Percentiles rank a stretch among this genome's conserved stretches.
Conservation (phyloP, 1,140 invertebrate species). For the Drosophila melanica region DNA sequence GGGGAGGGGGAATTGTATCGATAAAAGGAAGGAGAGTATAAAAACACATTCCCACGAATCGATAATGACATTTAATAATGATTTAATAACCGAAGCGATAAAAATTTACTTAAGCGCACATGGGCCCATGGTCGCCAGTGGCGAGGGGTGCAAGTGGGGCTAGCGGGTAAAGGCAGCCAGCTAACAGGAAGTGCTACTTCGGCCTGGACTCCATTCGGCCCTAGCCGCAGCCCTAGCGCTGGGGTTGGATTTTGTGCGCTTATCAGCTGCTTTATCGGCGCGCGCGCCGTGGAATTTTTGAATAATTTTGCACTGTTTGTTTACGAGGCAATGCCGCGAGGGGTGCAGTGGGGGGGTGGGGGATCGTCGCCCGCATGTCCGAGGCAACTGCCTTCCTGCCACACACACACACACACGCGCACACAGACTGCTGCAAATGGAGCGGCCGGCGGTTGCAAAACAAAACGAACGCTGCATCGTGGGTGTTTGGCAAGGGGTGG, state of each 20-base stretch:
- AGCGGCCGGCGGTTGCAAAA: conserved; percentile 62
- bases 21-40: not conserved
- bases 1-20: not conserved
- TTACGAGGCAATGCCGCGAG: conserved; percentile 31
- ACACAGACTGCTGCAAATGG: conserved; percentile 39
- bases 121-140: conserved; percentile 9
- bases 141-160: not conserved
- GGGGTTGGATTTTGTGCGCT: conserved; percentile 28
- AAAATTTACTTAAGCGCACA: conserved; percentile 55
- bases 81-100: conserved; percentile 60
- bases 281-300: conserved; percentile 67
- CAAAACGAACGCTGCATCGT: conserved; percentile 55
- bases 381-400: conserved; percentile 11
- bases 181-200: conserved; percentile 13
- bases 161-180: not conserved
- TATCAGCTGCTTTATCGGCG: conserved; percentile 63
- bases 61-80: conserved; percentile 76
- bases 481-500: not conserved
- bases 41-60: conserved; percentile 72
- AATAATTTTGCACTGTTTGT: conserved; percentile 75
- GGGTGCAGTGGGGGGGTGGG: not conserved
- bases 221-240: not conserved
- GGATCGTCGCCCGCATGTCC: conserved; percentile 43
- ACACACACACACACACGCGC: not conserved
- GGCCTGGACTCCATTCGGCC: not conserved